These are phyloP conservation scores for Hirundichthys speculiger DNA, from an alignment of 2,113 vertebrate genomes.

Conservation along the genomic window DNA sequence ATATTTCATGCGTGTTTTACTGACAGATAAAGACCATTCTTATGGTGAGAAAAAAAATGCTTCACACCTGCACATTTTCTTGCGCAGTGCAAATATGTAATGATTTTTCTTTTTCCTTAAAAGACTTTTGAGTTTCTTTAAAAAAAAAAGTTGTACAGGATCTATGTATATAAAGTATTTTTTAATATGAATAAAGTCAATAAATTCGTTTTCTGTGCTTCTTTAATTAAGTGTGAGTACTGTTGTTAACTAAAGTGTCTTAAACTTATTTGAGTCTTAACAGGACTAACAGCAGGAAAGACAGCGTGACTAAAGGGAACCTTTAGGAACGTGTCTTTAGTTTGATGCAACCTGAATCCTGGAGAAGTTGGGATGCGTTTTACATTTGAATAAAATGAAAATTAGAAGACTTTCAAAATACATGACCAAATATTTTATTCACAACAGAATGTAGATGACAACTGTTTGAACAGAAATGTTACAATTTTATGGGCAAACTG, in stretches of 20 bases:
- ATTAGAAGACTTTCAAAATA: too few relatives aligned
- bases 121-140: slow-evolving; percentile 52
- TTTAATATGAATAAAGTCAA: slow-evolving; percentile 77
- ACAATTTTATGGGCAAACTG: too few relatives aligned
- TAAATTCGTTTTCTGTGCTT: slow-evolving; percentile 31
- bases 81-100: slow-evolving; percentile 36
- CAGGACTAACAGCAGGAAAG: too few relatives aligned
- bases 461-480: too few relatives aligned
- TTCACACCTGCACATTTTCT: slow-evolving; percentile 45
- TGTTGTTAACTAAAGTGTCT: not conserved
- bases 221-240: slow-evolving; percentile 10
- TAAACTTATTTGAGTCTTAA: too few relatives aligned
- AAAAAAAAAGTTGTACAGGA: slow-evolving; percentile 78
- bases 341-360: too few relatives aligned
- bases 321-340: too few relatives aligned
- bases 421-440: too few relatives aligned
- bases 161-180: slow-evolving; percentile 84
- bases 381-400: too few relatives aligned
- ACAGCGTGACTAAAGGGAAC: too few relatives aligned
- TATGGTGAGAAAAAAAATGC: slow-evolving; percentile 39
- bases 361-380: too few relatives aligned
- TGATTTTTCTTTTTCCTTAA: slow-evolving; percentile 33
- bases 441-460: too few relatives aligned
- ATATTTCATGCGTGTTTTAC: slow-evolving; percentile 12
- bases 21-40: slow-evolving; percentile 7